A percentile compares a stretch with the other conserved stretches of the same genome.
These are phyloP conservation scores for Syndactyla subalaris DNA, from an alignment of 2,797 vertebrate species.

Conservation along the genomic window DNA sequence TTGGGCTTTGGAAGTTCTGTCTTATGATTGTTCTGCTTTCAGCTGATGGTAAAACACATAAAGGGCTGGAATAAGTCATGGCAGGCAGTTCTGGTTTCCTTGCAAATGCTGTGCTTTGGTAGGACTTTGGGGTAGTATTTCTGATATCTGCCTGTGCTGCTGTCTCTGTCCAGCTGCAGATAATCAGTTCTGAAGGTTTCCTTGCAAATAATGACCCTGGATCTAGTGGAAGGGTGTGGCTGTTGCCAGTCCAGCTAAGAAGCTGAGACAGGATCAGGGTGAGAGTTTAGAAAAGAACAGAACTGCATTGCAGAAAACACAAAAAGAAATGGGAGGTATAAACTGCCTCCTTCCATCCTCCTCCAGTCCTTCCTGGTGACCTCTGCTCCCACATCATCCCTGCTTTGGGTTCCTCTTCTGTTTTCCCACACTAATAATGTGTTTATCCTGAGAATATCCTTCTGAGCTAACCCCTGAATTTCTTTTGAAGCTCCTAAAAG, in stretches of 20 bases:
- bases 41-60: background rate
- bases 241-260: background rate
- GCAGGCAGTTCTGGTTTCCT: background rate
- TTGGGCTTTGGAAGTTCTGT: background rate
- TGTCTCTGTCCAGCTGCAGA: background rate
- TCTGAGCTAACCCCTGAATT: background rate
- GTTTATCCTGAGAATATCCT: background rate
- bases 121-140: background rate
- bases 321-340: background rate
- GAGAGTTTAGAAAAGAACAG: background rate
- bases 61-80: background rate
- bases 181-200: background rate
- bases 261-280: background rate
- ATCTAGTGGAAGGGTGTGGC: background rate
- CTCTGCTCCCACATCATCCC: background rate
- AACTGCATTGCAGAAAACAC: background rate
- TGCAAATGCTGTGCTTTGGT: background rate
- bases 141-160: background rate
- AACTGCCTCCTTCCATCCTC: background rate
- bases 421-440: background rate
- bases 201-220: background rate
- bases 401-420: background rate
- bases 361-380: background rate
- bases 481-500: constrained; percentile 90
- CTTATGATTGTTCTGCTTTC: background rate